Conservation (phyloP, 2,797 vertebrate species). For the Melopsittacus undulatus region DNA sequence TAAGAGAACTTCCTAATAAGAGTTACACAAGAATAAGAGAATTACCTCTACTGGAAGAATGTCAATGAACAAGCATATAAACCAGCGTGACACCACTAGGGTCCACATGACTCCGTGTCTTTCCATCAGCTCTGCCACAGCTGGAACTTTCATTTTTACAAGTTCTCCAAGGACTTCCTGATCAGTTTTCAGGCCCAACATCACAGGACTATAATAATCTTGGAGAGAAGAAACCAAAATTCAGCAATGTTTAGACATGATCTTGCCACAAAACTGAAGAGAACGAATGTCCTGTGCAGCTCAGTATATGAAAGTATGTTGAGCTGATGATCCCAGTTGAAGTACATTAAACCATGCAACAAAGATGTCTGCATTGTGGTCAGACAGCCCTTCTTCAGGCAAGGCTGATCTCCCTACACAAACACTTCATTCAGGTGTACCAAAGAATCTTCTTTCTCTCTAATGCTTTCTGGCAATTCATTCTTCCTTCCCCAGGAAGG, state of each 20-base stretch:
- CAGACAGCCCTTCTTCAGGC: not conserved
- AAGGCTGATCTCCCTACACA: not conserved
- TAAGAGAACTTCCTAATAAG: not conserved
- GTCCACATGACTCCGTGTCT: slow-evolving; percentile 89
- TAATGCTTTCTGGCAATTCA: not conserved
- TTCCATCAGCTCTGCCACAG: slow-evolving; percentile 88
- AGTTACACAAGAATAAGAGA: not conserved
- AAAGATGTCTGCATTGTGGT: not conserved
- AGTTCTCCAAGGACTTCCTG: slow-evolving; percentile 94
- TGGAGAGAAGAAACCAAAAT: not conserved
- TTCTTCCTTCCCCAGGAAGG: not conserved
- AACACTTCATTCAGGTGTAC: not conserved
- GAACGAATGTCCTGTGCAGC: not conserved
- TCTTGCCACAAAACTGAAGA: not conserved
- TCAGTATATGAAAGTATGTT: accelerated
- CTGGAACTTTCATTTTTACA: slow-evolving; percentile 88
- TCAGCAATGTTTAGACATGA: not conserved
- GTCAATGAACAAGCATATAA: slow-evolving; percentile 96
- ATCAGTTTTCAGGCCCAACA: slow-evolving; percentile 92
- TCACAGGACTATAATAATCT: slow-evolving; percentile 92
- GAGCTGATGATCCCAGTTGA: not conserved
- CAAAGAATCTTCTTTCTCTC: not conserved
- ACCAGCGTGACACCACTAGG: slow-evolving; percentile 93
- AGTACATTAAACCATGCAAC: not conserved
- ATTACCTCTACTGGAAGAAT: slow-evolving; percentile 93